These are phyloP conservation scores for Eucidaris tribuloides DNA, from an alignment of 35 echinoderm and acorn worm genomes.

Conservation along the genomic window DNA sequence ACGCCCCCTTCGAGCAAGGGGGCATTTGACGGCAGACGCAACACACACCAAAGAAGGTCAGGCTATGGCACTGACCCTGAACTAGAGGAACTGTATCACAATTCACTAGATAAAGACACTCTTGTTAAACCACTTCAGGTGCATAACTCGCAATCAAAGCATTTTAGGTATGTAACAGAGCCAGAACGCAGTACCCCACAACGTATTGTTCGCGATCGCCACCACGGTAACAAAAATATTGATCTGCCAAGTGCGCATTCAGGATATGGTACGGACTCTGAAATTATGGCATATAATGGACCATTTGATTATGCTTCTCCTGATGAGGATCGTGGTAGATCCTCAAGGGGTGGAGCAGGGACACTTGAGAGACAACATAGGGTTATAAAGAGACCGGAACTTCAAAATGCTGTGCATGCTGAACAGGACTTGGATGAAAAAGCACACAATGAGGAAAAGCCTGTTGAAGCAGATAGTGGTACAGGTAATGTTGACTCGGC, in stretches of 20 bases:
- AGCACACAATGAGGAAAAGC: too few relatives aligned
- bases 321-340: neutral
- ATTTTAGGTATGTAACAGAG: neutral
- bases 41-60: conserved; percentile 30
- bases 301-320: neutral
- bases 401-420: too few relatives aligned
- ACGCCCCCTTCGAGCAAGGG: neutral
- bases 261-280: conserved; percentile 32
- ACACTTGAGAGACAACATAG: too few relatives aligned
- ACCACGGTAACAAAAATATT: neutral
- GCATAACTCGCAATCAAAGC: neutral
- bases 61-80: conserved; percentile 65
- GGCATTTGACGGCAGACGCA: neutral
- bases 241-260: conserved; percentile 7
- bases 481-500: too few relatives aligned
- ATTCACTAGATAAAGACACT: neutral
- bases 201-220: too few relatives aligned
- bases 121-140: neutral
- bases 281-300: conserved; percentile 2
- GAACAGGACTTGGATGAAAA: too few relatives aligned
- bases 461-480: too few relatives aligned
- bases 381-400: too few relatives aligned
- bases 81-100: conserved; percentile 30
- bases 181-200: neutral
- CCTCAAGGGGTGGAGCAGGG: conserved; percentile 1